Conservation (phyloP, 2,888 invertebrate genomes). For the Nomada goodeniana region DNA sequence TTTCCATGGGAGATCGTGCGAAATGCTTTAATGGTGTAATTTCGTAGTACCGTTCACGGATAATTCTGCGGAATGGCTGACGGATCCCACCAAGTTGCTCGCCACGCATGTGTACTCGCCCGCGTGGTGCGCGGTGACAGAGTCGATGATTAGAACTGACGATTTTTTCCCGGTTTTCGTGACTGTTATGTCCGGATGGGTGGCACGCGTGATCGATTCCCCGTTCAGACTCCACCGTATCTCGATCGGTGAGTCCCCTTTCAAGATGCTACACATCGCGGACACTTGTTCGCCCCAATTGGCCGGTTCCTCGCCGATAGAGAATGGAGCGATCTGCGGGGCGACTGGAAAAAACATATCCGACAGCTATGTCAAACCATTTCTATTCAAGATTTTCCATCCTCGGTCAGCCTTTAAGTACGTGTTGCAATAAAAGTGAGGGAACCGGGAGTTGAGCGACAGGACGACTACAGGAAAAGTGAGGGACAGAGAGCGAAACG, state of each 20-base stretch:
- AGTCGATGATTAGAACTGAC: slow-evolving; percentile 84
- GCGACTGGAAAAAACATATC: slow-evolving; percentile 85
- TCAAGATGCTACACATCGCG: slow-evolving; percentile 89
- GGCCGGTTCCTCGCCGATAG: slow-evolving; percentile 89
- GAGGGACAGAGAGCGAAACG: neutral
- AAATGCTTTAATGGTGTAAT: slow-evolving; percentile 46
- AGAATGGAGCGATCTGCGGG: slow-evolving; percentile 89
- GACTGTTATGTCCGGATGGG: slow-evolving; percentile 77
- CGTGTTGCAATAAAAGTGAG: neutral
- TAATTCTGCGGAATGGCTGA: slow-evolving; percentile 84
- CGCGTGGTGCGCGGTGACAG: slow-evolving; percentile 84
- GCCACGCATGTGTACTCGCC: slow-evolving; percentile 85
- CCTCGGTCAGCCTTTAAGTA: slow-evolving; percentile 20
- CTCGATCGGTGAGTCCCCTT: slow-evolving; percentile 92
- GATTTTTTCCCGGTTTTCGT: slow-evolving; percentile 80
- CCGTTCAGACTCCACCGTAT: slow-evolving; percentile 88
- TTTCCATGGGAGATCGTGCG: slow-evolving; percentile 40
- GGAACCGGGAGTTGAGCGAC: neutral
- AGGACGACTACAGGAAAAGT: neutral
- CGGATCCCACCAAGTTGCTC: slow-evolving; percentile 84
- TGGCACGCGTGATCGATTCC: slow-evolving; percentile 71
- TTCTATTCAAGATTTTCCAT: neutral
- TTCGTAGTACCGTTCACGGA: slow-evolving; percentile 84
- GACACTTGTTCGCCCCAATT: slow-evolving; percentile 92
- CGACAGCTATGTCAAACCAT: slow-evolving; percentile 13